Conservation (phyloP, 92 coral and sea anemone species). For the Isaurus tuberculatus region DNA sequence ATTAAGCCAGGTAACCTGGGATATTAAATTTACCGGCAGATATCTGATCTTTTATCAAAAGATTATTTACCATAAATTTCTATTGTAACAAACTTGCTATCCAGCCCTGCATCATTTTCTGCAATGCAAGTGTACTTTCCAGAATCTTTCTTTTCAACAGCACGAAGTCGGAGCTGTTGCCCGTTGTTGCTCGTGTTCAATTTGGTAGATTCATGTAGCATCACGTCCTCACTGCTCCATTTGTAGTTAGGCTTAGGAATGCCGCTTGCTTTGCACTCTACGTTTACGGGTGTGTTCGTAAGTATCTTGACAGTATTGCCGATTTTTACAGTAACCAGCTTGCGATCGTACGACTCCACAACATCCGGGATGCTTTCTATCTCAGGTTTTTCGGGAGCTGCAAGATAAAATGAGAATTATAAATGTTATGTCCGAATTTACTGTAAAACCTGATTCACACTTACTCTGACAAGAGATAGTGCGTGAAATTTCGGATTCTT, state of each 20-base stretch:
- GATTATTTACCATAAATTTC: constrained; percentile 24
- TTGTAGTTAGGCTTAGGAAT: constrained; percentile 17
- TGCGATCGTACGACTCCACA: constrained; percentile 29
- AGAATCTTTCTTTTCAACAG: not conserved
- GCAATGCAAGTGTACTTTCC: constrained; percentile 29
- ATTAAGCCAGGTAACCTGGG: too few species aligned
- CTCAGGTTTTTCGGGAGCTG: constrained; percentile 37
- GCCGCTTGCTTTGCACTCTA: constrained; percentile 35
- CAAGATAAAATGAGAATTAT: not conserved
- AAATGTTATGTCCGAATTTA: not conserved
- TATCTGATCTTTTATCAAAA: too few species aligned
- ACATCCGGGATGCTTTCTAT: constrained; percentile 14
- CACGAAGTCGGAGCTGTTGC: not conserved
- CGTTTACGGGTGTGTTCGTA: constrained; percentile 14
- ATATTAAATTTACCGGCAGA: too few species aligned
- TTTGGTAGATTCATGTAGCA: not conserved
- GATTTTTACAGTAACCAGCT: constrained; percentile 6
- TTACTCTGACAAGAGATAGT: too few species aligned
- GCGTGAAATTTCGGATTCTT: too few species aligned
- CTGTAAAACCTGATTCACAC: not conserved
- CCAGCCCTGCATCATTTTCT: constrained; percentile 26
- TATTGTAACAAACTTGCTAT: constrained; percentile 18
- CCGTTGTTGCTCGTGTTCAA: constrained; percentile 6
- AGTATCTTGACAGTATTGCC: constrained; percentile 26
- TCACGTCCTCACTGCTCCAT: not conserved